Evolutionary conservation across 2,888 invertebrate species (phyloP), one percentile per base, ranked within the genome.

Genomic region (Lasioglossum marginatum): DNA sequence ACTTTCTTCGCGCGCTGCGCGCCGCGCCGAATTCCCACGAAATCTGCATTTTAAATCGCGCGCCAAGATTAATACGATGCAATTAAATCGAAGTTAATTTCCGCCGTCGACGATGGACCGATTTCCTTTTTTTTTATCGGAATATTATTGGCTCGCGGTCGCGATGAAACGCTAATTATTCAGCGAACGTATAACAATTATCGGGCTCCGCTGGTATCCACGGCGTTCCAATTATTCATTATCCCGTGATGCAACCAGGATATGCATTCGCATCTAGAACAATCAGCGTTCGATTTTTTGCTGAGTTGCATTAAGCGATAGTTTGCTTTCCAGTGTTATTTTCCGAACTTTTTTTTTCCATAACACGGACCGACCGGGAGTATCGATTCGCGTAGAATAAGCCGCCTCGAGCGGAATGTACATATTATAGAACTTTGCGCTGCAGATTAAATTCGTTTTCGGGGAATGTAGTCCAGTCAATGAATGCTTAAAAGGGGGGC

Each of bases 111-210:
- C 45, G 14, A 68, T 12, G 57, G 4, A 10, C 1, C 23, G 4
- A 1, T n/a, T 4, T 4, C 0, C 27, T 27, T 10, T 34, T 37
- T 80, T 74, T 74, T 66, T 19, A 10, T 27, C 14, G 60, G 16
- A 23, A 37, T 63, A 80, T 71, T 73, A 79, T 83, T 77, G 79
- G 77, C 76, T 72, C 75, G 27, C 37, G 73, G 83, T 70, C 66
- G 16, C 79, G 78, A 87, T 66, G 45, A 76, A 84, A 88, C 74
- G 78, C 82, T 88, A 90, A 90, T 90, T 87, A 87, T 79, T 68
- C 74, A 72, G 27, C 12, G 66, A 79, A 78, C 76, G 78, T 76
- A 74, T 72, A 86, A 90, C 84, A 86, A 86, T 87, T 86, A 90
- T 90, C 82, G 89, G 88, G 63, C 77, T 85, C 78, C 73, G 75